A percentile compares a stretch with the other conserved stretches of the same genome.
Evolutionary conservation across 2,113 vertebrate genomes (phyloP).

Genomic region (Neotoma lepida): DNA sequence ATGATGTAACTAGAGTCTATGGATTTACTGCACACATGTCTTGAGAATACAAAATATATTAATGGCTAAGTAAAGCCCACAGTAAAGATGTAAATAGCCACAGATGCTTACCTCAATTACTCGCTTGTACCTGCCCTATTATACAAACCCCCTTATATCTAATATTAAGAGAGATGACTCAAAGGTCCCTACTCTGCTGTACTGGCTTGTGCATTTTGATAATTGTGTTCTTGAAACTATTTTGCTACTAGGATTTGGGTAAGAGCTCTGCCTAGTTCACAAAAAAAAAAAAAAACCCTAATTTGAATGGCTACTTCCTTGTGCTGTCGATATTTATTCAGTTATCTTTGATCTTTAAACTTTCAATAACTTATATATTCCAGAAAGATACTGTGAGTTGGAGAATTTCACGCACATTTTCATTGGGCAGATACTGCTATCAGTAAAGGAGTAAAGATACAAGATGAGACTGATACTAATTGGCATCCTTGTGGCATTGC

Average conservation of each 20-base stretch:
- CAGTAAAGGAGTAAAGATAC: neutral
- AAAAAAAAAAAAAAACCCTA: no score
- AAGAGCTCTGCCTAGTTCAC: neutral
- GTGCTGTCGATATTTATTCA: neutral
- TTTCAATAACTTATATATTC: neutral
- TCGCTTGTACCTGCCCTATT: neutral
- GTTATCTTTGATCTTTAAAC: neutral
- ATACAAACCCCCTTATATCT: neutral
- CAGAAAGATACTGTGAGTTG: neutral
- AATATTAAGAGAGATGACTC: neutral
- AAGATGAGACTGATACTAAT: neutral
- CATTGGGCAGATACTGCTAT: neutral
- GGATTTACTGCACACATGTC: neutral
- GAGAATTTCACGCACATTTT: neutral
- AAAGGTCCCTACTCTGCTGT: neutral
- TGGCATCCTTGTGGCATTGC: neutral
- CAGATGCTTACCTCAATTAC: accelerated
- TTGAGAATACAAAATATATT: neutral
- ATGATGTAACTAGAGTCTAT: neutral
- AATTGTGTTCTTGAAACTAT: neutral
- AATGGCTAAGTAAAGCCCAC: neutral
- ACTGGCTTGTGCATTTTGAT: neutral
- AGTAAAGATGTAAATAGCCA: no score
- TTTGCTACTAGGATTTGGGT: neutral
- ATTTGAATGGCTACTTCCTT: neutral